Evolutionary conservation across 2,797 vertebrate genomes (phyloP), one percentile per base, ranked within the genome.

Genomic region (Oreortyx pictus): DNA sequence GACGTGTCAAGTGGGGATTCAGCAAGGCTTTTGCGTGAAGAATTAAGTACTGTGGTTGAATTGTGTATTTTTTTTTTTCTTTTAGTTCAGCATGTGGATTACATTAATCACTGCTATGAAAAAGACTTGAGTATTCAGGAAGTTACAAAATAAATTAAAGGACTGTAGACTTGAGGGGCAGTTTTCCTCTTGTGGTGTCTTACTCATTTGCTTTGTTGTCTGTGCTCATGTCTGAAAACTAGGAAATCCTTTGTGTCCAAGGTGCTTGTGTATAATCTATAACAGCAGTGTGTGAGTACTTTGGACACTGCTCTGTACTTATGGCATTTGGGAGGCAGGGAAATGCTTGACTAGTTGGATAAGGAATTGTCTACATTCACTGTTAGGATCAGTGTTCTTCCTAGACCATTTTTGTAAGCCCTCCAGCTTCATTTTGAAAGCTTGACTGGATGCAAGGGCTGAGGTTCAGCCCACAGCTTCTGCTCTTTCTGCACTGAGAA

Each of bases 41-140:
- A 90, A 57, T 71, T 68, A 84, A 74, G 60, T 72, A 37, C 16
- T 82, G 41, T 27, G 68, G 31, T 19, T 90, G 29, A 80, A 85
- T 22, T 37, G 13, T 47, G 33, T 81, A n/a, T 18, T 23, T 88
- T 85, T 90, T 86, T 85, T 39, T 41, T 41, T 41, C 37, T 37
- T 41, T 90, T 86, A 92, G 52, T 71, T 68, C 66, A 89, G 29
- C 41, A 31, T 60, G 24, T 65, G 44, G 68, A 43, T 89, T 62
- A 29, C 27, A 27, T 73, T 67, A 76, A 49, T 54, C 16, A 50
- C 29, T 91, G 41, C 72, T 70, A 6, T 65, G 67, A 37, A 49
- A 82, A 78, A 47, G 47, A 14, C 31, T 83, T 35, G 31, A 88
- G 50, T 52, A 13, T n/a, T 29, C 25, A 27, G 24, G 37, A 47